Base-by-base conservation (phyloP, 2,888 invertebrate species). In the Cheilosia impressa region DNA sequence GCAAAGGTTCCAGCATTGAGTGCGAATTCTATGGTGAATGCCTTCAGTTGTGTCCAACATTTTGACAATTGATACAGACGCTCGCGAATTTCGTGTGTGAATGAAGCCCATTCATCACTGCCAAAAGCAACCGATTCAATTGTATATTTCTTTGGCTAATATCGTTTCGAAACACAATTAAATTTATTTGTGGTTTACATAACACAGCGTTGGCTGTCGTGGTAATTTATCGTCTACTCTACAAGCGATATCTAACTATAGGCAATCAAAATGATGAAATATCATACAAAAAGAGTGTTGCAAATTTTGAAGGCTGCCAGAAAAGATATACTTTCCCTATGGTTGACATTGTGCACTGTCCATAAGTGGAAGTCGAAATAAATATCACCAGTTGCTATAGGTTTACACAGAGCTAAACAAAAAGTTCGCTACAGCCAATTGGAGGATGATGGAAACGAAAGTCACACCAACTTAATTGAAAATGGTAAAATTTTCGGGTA, bases 21-120 rank as follows among this genome's bases (percentile, higher is more conserved):
- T n/a, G 22, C 19, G n/a, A 27, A 43, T 60, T 60, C 60, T 43
- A 60, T 24, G n/a, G 60, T 41, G 24, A 60, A 60, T 60, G 41
- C 41, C 38, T 19, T 38, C 41, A 22, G 19, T 41, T 41, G 60
- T 45, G 17, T 27, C 9, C 19, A 47, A 17, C 17, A 47, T 0
- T 17, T 45, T 7, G n/a, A n/a, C 45, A 45, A 19, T 22, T 2
- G 22, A 2, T 17, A 19, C 17, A 17, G 17, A 2, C 27, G 27
- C n/a, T 6, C 19, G 17, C 47, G 10, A 47, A 3, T 47, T 5
- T 53, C 34, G 22, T 45, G 5, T 43, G 73, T 73, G 73, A 73
- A 73, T 27, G 45, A 47, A 34, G 47, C 57, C 73, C 66, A 76
- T 76, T 76, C 75, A 58, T 76, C 41, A 58, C 15, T 58, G 65